These are phyloP conservation scores for Orcinus orca DNA, from an alignment of 2,113 vertebrate species.

Conservation along the genomic window DNA sequence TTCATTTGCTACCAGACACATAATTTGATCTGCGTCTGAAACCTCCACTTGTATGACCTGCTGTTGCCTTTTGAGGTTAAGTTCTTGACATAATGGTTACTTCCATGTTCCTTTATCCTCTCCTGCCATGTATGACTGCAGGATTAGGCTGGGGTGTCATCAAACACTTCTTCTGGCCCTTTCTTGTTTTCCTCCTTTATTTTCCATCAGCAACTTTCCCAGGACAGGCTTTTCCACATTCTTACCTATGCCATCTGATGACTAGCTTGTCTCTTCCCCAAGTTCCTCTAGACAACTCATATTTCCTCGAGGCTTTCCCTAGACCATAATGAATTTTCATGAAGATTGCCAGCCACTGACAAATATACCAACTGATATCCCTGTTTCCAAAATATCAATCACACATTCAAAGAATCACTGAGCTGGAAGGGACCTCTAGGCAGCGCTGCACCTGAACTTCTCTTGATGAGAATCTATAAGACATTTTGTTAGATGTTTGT, in stretches of 20 bases:
- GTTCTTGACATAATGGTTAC: background rate
- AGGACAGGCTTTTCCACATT: background rate
- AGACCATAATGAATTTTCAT: background rate
- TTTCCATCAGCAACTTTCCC: background rate
- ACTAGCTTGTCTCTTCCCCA: background rate
- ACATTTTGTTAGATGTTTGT: slow-evolving; percentile 64
- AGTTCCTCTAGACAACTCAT: background rate
- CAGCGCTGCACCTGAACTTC: slow-evolving; percentile 31
- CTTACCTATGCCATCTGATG: background rate
- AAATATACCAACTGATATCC: slow-evolving; percentile 21
- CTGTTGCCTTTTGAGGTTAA: background rate
- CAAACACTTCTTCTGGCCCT: background rate
- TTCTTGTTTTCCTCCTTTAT: background rate
- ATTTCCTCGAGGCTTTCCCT: background rate
- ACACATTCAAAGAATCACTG: slow-evolving; percentile 63
- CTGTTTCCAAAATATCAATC: slow-evolving; percentile 62
- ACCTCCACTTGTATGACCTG: background rate
- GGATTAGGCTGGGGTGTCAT: background rate
- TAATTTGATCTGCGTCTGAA: background rate
- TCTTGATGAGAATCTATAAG: slow-evolving; percentile 53
- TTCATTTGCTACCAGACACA: background rate
- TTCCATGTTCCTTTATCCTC: background rate
- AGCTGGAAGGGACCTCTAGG: slow-evolving; percentile 60
- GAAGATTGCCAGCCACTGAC: slow-evolving; percentile 16
- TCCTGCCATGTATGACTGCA: background rate